Evolutionary conservation across 2,797 vertebrate species (phyloP).

Genomic region (Gallinago solitaria): DNA sequence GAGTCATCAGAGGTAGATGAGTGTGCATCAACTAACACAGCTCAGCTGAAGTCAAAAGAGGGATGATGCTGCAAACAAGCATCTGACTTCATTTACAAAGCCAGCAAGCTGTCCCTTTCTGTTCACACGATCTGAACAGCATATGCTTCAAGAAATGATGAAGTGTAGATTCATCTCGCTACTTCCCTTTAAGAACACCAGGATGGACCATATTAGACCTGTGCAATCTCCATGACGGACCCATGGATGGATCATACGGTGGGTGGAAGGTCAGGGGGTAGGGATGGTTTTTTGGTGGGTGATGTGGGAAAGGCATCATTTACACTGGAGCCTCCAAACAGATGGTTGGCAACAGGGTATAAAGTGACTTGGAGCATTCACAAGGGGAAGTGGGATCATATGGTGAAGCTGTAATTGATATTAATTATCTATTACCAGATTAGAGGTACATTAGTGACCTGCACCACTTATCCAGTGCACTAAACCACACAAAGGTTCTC

Average conservation of each 20-base stretch:
- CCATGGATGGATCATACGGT: fast-evolving
- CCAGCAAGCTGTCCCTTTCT: neutral
- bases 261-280: neutral
- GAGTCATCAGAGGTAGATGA: neutral
- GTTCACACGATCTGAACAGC: neutral
- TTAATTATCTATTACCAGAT: slow-evolving; percentile 57
- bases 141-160: neutral
- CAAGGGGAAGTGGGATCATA: slow-evolving; percentile 14
- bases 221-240: neutral
- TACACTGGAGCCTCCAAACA: neutral
- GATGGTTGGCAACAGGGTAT: neutral
- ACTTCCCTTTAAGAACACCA: neutral
- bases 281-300: neutral
- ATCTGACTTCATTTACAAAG: neutral
- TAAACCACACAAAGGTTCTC: neutral
- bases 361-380: neutral
- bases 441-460: slow-evolving; percentile 44
- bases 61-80: neutral
- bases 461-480: neutral
- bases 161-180: neutral
- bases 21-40: neutral
- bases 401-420: neutral
- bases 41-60: neutral
- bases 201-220: neutral
- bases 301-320: neutral